Evolutionary conservation across 2,113 vertebrate genomes (phyloP).

Genomic region (Corynorhinus townsendii): DNA sequence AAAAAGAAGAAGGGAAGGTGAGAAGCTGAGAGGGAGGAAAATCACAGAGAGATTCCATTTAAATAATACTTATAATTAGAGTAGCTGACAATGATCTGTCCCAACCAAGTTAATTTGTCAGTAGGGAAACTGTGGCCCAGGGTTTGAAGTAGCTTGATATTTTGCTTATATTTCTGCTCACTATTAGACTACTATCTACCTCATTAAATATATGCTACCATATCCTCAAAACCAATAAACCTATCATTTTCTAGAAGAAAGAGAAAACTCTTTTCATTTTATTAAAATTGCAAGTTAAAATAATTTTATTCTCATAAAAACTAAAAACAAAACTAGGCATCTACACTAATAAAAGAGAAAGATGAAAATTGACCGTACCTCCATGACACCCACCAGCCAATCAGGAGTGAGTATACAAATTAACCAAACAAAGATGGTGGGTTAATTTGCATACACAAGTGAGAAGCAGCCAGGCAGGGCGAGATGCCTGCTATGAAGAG

Average conservation of each 20-base stretch:
- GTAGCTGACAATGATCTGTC: background rate
- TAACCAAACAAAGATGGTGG: too few species aligned
- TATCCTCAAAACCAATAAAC: background rate
- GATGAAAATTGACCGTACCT: too few species aligned
- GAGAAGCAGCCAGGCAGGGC: too few species aligned
- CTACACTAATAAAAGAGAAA: too few species aligned
- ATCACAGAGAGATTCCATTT: background rate
- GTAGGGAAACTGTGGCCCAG: background rate
- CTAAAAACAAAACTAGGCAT: background rate
- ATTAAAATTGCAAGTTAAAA: background rate
- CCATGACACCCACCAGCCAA: too few species aligned
- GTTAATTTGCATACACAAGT: too few species aligned
- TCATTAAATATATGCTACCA: background rate
- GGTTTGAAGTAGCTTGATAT: background rate
- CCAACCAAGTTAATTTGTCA: background rate
- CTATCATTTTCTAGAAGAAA: background rate
- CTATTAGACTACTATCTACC: background rate
- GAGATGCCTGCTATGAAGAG: too few species aligned
- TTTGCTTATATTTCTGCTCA: background rate
- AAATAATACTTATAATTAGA: constrained; percentile 15
- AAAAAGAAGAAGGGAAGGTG: background rate
- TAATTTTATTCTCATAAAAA: background rate
- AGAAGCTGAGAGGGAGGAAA: background rate
- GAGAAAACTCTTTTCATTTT: background rate
- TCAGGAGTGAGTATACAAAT: too few species aligned